Evolutionary conservation across 2,888 invertebrate species (phyloP).

Genomic region (Digitonthophagus gazella): DNA sequence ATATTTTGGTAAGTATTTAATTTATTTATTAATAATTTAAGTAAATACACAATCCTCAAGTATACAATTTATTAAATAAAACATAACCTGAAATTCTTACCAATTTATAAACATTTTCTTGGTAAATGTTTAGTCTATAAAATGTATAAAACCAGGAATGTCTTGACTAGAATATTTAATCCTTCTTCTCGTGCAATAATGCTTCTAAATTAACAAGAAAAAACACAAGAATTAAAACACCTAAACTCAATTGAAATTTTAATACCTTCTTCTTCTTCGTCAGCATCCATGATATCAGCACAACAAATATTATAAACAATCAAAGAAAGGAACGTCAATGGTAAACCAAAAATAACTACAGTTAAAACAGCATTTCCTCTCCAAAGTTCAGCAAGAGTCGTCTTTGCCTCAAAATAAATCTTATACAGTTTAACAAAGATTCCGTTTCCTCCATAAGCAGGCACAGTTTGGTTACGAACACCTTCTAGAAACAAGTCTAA

Average conservation of each 20-base stretch:
- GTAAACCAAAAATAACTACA: slow-evolving; percentile 89
- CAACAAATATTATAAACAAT: slow-evolving; percentile 97
- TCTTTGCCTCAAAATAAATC: slow-evolving; percentile 79
- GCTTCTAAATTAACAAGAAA: slow-evolving; percentile 18
- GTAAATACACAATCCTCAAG: slow-evolving; percentile 10
- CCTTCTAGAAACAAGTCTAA: slow-evolving; percentile 73
- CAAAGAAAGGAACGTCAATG: slow-evolving; percentile 87
- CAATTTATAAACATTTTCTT: slow-evolving; percentile 16
- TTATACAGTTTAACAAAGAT: slow-evolving; percentile 75
- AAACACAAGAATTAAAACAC: slow-evolving; percentile 18
- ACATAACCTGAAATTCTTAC: slow-evolving; percentile 7
- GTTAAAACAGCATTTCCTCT: slow-evolving; percentile 90
- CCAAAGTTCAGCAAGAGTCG: slow-evolving; percentile 84
- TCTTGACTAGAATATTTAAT: slow-evolving; percentile 18
- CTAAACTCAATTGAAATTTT: no score
- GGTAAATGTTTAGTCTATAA: slow-evolving; percentile 13
- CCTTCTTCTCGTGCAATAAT: slow-evolving; percentile 29
- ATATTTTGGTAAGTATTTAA: slow-evolving; percentile 22
- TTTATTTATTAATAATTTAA: slow-evolving; percentile 19
- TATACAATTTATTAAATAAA: slow-evolving; percentile 4
- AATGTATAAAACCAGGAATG: slow-evolving; percentile 9
- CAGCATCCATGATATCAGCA: slow-evolving; percentile 90
- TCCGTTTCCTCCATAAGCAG: slow-evolving; percentile 81
- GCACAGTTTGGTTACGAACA: slow-evolving; percentile 74
- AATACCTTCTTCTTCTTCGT: slow-evolving; percentile 71